Base-by-base conservation (phyloP, 2,888 invertebrate genomes). In the Toxonevra muliebris region DNA sequence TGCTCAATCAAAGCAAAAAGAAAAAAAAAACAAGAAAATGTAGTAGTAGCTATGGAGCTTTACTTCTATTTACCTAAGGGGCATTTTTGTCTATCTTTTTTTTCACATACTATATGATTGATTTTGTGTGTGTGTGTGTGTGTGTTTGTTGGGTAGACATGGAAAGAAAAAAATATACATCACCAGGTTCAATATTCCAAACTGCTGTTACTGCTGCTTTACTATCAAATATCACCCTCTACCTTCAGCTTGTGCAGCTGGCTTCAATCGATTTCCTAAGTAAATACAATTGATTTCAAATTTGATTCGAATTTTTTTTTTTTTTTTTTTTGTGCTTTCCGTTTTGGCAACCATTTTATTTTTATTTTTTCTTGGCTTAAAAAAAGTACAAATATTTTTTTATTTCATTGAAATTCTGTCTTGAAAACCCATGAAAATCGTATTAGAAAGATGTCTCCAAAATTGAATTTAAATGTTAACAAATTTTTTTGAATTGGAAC, bases 391-490 rank as follows among this genome's bases (percentile, higher is more conserved):
- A 30, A 30, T 30, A 30, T 30, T 30, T 48, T 45, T n/a, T 7
- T 48, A n/a, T 48, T 48, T 48, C 13, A 13, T 48, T 48, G 48
- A 48, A 48, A n/a, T 48, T 13, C 48, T 13, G 65, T 69, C 52
- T 20, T 30, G 42, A 69, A 55, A 43, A 41, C 41, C 41, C n/a
- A 30, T 30, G 30, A 30, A 30, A 30, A 30, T 30, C 30, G 30
- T 30, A 30, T 30, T 30, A 30, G 30, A 7, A 7, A 30, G 7
- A 30, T 62, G 54, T 20, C 41, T 19, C 30, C 50, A 50, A 66
- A 76, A 75, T 76, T 76, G 75, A 68, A 68, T 74, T 75, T 74
- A 71, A 74, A 74, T 75, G 74, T 74, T 71, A 69, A 75, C 74
- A 75, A 57, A 66, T 57, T 19, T 12, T 48, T 30, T 30, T 30